phyloP scores from a whole-genome alignment of 2,113 vertebrate species.

The Patagioenas fasciata region DNA sequence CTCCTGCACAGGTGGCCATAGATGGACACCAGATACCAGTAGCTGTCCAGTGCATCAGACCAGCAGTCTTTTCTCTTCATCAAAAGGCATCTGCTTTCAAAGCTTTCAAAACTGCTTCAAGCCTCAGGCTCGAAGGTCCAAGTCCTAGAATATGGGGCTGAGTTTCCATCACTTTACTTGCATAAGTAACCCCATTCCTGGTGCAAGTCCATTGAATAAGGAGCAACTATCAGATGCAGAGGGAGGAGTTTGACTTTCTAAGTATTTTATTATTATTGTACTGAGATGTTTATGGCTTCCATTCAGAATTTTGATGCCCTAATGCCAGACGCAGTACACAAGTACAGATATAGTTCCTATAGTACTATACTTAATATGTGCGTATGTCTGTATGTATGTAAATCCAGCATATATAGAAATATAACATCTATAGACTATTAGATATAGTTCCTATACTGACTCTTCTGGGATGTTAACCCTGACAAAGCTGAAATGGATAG shows the following conservation, averaged over 20 bases:
- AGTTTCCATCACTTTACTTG: not conserved
- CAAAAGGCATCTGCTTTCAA: not conserved
- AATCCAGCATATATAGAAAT: not conserved
- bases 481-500: not conserved
- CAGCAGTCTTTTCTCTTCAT: not conserved
- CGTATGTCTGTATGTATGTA: not conserved
- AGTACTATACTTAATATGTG: not conserved
- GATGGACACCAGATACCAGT: not conserved
- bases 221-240: not conserved
- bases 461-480: not conserved
- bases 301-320: not conserved
- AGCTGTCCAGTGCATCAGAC: not conserved
- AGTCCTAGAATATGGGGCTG: fast-evolving
- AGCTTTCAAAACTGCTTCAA: not conserved
- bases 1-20: fast-evolving
- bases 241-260: not conserved
- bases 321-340: too few species aligned
- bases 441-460: not conserved
- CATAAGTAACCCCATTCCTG: not conserved
- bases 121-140: not conserved
- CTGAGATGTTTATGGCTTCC: not conserved
- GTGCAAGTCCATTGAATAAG: not conserved
- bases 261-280: not conserved
- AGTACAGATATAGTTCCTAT: not conserved
- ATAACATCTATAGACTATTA: fast-evolving